Percentiles rank a stretch among this genome's conserved stretches.
Conservation (phyloP, 2,797 vertebrate genomes). For the Triplophysa bombifrons region DNA sequence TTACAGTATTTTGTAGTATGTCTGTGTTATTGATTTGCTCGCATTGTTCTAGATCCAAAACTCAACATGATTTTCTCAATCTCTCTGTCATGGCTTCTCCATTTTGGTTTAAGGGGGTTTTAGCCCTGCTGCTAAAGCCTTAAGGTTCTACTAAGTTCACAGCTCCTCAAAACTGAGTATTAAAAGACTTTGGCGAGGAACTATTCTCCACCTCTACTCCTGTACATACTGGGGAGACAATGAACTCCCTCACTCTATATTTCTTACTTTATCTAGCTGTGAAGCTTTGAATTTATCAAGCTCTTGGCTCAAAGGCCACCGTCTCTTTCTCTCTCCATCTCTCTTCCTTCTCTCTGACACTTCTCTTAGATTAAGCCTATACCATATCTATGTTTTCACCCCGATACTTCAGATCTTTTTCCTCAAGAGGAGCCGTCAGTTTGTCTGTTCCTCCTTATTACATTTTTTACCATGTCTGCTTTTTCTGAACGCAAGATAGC, state of each 20-base stretch:
- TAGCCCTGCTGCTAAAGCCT: neutral
- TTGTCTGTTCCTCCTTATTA: slow-evolving; percentile 14
- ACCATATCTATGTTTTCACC: slow-evolving; percentile 12
- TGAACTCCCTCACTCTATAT: neutral
- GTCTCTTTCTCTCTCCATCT: slow-evolving; percentile 8
- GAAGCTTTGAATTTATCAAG: slow-evolving; percentile 25
- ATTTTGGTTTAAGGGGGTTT: neutral
- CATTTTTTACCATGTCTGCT: neutral
- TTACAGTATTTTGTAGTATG: neutral
- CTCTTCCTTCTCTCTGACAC: neutral
- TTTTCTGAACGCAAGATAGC: slow-evolving; percentile 23
- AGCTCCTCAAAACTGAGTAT: neutral
- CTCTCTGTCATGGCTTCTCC: neutral
- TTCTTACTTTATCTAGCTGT: neutral
- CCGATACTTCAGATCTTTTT: slow-evolving; percentile 47
- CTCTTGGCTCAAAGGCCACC: slow-evolving; percentile 11
- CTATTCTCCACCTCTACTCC: neutral
- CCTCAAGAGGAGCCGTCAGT: slow-evolving; percentile 21
- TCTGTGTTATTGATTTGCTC: neutral
- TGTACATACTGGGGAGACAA: neutral
- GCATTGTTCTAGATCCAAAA: neutral
- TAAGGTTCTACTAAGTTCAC: slow-evolving; percentile 1
- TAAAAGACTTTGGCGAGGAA: neutral
- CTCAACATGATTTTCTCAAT: neutral
- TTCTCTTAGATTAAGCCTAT: slow-evolving; percentile 16